Base-by-base conservation (phyloP, 2,113 vertebrate genomes). In the Anarhynchus alexandrinus region DNA sequence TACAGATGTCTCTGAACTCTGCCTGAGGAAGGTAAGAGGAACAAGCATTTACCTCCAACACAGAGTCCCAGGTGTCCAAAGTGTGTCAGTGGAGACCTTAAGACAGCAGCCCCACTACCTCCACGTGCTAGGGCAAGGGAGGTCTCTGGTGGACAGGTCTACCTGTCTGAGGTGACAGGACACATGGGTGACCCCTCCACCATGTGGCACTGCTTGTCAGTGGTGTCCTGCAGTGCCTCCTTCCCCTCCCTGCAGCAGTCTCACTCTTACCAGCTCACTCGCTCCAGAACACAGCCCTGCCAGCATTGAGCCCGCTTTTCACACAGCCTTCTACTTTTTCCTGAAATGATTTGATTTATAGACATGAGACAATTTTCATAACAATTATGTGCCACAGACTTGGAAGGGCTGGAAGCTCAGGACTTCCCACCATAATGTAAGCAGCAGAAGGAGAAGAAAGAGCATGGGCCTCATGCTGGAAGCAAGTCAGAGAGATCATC, bases 311-410 rank as follows among this genome's bases (percentile, higher is more conserved):
- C 47, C 72, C 4, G 11, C 52, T 55, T 72, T 71, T 73, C 34
- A 11, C 27, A 38, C 29, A 57, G 10, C 36, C 82, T 26, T 14
- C 69, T 86, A 8, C 57, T 51, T 15, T 45, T 11, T 23, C n/a
- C 78, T 52, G 43, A 42, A 9, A 18, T 2, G 0, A 6, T 42
- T 42, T 61, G 32, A 5, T 5, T 9, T 1, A 27, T 38, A 69
- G 19, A 34, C 11, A 32, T 16, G 11, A 74, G 57, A 43, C 30
- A 34, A 8, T 19, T 79, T 42, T 15, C 23, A 5, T 20, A 8
- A 19, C 3, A 25, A 25, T 43, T 30, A 8, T 0, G 0, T 54
- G 54, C 45, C 84, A 52, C 21, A 32, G 45, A n/a, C 30, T 36
- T 30, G 76, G 66, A 57, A 40, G 36, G 34, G 23, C 19, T 42